Percentiles rank a stretch among this genome's conserved stretches.
These are phyloP conservation scores for Catostylus mosaicus DNA, from an alignment of 30 jellyfish, hydroid and myxozoan genomes.

Conservation along the genomic window DNA sequence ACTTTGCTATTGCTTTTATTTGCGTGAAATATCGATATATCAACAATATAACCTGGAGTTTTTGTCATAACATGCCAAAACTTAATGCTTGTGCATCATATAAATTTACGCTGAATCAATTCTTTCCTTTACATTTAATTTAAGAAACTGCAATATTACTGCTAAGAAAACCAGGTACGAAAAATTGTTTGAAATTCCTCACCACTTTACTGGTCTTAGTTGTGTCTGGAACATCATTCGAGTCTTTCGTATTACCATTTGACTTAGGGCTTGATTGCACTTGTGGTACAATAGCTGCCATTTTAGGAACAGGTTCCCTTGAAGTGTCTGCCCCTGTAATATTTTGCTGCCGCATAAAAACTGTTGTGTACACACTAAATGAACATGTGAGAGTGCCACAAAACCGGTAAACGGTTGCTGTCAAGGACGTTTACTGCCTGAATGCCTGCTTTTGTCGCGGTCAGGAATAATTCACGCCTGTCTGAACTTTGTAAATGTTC, in stretches of 20 bases:
- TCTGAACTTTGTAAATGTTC: conserved; percentile 67
- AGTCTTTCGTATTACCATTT: conserved; percentile 58
- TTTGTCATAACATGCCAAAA: conserved; percentile 4
- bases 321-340: conserved; percentile 59
- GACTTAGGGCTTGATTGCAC: conserved; percentile 75
- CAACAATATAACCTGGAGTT: neutral
- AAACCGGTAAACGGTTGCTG: conserved; percentile 63
- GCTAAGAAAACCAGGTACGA: neutral
- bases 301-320: conserved; percentile 66
- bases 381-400: conserved; percentile 44
- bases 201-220: conserved; percentile 76
- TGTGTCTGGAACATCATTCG: conserved; percentile 67
- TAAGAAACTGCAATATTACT: neutral
- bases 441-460: conserved; percentile 88
- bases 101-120: neutral
- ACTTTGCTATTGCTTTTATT: too few species aligned
- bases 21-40: neutral
- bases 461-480: conserved; percentile 77
- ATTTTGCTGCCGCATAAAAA: conserved; percentile 68
- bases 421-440: conserved; percentile 61
- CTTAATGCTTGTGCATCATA: neutral
- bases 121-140: neutral
- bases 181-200: conserved; percentile 1
- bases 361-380: conserved; percentile 55
- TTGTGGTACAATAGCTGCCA: conserved; percentile 75